Base-by-base conservation (phyloP, 2,888 invertebrate species). In the Petrolisthes cinctipes region DNA sequence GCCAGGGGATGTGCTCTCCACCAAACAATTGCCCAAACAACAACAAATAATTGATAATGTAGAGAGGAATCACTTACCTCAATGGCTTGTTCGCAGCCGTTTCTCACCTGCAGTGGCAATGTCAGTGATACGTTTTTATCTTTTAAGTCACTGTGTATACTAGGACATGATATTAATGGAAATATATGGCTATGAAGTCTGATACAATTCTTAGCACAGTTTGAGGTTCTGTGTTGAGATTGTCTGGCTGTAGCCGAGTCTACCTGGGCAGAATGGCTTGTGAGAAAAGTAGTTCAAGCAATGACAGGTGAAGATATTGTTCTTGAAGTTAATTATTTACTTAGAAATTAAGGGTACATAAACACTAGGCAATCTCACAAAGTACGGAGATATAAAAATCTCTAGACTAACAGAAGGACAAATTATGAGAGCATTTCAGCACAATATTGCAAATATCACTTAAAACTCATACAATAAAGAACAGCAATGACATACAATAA, bases 21-120 rank as follows among this genome's bases (percentile, higher is more conserved):
- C 20, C 71, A 71, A 71, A 71, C 71, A 71, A 71, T 20, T 71
- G 71, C 6, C 71, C 71, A 71, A 37, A 71, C 71, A 71, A 71
- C 71, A 71, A 71, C 71, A 71, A 71, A 11, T 71, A 71, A 37
- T 71, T 20, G 20, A 20, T 71, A n/a, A 71, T 71, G 71, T 20
- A 71, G 71, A 71, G 71, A n/a, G n/a, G 71, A 11, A 37, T n/a
- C 71, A 71, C 71, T 71, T 71, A 71, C 71, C 71, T 71, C 71
- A 71, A n/a, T n/a, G 71, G 71, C 71, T 71, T 71, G 71, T 17
- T 17, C 71, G 71, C 71, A 71, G 71, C n/a, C 71, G 71, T 71
- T 71, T 71, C 71, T 71, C 71, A 71, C 71, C 71, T 71, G 71
- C 20, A n/a, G 71, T 71, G 71, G n/a, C 71, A 71, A 71, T 71